Evolutionary conservation across 2,113 vertebrate genomes (phyloP).

Genomic region (Pituophis catenifer): DNA sequence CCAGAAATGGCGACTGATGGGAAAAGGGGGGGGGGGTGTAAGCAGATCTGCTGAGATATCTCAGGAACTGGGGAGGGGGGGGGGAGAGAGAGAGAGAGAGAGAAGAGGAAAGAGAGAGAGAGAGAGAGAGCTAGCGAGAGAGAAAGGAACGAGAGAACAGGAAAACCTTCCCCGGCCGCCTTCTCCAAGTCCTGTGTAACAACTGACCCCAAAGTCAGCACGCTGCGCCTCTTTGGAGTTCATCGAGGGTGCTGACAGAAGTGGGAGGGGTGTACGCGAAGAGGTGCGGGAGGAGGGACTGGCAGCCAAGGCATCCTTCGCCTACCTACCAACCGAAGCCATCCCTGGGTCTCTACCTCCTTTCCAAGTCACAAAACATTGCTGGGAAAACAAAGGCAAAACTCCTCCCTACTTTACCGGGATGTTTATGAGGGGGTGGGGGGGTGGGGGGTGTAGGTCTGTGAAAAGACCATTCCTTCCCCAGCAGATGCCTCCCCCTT

Average conservation of each 20-base stretch:
- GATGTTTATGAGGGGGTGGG: not conserved
- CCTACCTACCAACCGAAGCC: slow-evolving; percentile 5
- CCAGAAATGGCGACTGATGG: slow-evolving; percentile 68
- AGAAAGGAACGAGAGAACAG: not conserved
- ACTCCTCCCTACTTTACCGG: not conserved
- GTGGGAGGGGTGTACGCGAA: slow-evolving; percentile 42
- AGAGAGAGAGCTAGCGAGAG: not conserved
- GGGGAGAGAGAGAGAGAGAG: not conserved
- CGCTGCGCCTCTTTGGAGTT: slow-evolving; percentile 65
- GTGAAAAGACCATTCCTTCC: not conserved
- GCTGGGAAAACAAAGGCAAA: not conserved
- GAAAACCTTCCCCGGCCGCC: slow-evolving; percentile 48
- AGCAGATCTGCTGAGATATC: slow-evolving; percentile 8
- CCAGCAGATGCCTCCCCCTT: not conserved
- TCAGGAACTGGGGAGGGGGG: not conserved
- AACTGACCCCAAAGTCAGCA: slow-evolving; percentile 62
- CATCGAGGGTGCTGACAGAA: slow-evolving; percentile 35
- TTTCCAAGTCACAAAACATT: not conserved
- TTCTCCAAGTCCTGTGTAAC: slow-evolving; percentile 61
- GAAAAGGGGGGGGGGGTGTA: not conserved
- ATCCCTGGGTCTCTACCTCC: not conserved
- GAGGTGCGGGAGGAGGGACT: slow-evolving; percentile 8
- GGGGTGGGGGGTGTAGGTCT: not conserved
- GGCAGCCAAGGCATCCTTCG: slow-evolving; percentile 1
- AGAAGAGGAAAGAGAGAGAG: not conserved